Percentiles rank a stretch among this genome's conserved stretches.
phyloP scores from a whole-genome alignment of 2,888 invertebrate genomes.

The Serrognathus titanus region DNA sequence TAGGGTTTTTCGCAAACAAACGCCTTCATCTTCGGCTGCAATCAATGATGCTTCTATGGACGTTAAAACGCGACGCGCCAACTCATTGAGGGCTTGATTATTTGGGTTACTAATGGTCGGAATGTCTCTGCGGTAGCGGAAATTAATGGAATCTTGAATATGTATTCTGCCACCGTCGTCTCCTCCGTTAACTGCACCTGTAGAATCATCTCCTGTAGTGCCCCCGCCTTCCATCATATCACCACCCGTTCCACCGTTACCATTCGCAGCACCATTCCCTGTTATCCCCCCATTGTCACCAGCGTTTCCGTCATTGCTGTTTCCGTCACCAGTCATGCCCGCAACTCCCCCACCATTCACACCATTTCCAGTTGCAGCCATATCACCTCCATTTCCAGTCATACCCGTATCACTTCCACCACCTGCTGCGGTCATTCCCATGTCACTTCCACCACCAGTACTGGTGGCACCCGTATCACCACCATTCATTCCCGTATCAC shows the following conservation, averaged over 20 bases:
- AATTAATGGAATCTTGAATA: conserved; percentile 30
- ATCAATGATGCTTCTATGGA: conserved; percentile 57
- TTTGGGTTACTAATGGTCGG: conserved; percentile 36
- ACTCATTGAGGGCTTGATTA: conserved; percentile 52
- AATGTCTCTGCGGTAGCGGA: conserved; percentile 37
- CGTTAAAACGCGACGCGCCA: conserved; percentile 53
- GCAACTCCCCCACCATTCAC: conserved; percentile 9
- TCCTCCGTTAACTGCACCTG: conserved; percentile 38
- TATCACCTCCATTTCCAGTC: conserved; percentile 8
- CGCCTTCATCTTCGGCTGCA: conserved; percentile 52
- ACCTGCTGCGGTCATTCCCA: conserved; percentile 14
- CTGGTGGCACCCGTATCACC: conserved; percentile 14
- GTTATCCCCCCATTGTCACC: conserved; percentile 50
- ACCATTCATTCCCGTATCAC: conserved; percentile 6
- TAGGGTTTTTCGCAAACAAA: conserved; percentile 61
- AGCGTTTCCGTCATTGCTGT: conserved; percentile 36
- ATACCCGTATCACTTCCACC: conserved; percentile 6
- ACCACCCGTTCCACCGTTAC: conserved; percentile 6
- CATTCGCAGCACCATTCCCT: conserved; percentile 39
- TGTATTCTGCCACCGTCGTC: conserved; percentile 19
- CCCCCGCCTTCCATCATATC: not conserved
- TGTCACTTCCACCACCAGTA: conserved; percentile 12
- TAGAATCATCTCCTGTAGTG: conserved; percentile 19
- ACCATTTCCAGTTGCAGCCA: not conserved
- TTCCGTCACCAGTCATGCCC: conserved; percentile 19